These are phyloP conservation scores for Morpho achilles DNA, from an alignment of 2,888 invertebrate genomes.

Conservation along the genomic window DNA sequence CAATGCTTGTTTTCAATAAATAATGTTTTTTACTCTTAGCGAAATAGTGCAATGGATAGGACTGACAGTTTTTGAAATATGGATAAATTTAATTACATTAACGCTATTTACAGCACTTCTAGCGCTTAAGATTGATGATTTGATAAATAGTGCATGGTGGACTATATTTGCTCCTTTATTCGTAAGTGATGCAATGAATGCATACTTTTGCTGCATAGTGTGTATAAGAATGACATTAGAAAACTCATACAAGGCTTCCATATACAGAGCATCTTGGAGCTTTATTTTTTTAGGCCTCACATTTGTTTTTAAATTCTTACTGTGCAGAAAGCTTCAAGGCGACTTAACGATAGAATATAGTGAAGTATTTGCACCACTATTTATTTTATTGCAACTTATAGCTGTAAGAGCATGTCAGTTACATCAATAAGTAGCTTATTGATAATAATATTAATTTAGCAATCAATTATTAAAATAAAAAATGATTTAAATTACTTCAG, in stretches of 20 bases:
- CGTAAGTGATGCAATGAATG: slow-evolving; percentile 93
- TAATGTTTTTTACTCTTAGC: slow-evolving; percentile 83
- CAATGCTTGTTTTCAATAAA: not conserved
- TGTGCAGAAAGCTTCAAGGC: slow-evolving; percentile 92
- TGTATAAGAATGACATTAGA: slow-evolving; percentile 95
- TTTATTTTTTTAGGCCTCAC: slow-evolving; percentile 89
- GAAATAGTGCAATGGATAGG: slow-evolving; percentile 97
- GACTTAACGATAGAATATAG: slow-evolving; percentile 91
- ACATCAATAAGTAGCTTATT: slow-evolving; percentile 62
- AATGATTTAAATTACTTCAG: no score
- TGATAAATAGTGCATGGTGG: slow-evolving; percentile 88
- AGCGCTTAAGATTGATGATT: slow-evolving; percentile 87
- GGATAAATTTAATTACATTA: slow-evolving; percentile 91
- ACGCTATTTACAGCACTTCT: slow-evolving; percentile 91
- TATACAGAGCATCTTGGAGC: slow-evolving; percentile 91
- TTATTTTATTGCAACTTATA: slow-evolving; percentile 92
- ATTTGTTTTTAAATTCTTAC: slow-evolving; percentile 93
- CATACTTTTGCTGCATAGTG: slow-evolving; percentile 96
- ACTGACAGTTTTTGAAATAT: slow-evolving; percentile 96
- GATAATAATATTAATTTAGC: no score
- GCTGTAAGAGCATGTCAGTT: slow-evolving; percentile 96
- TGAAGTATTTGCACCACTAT: slow-evolving; percentile 95
- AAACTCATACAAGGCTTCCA: slow-evolving; percentile 87
- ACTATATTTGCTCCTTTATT: slow-evolving; percentile 94
- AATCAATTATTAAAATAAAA: no score